Conservation (phyloP, 2,888 invertebrate genomes). For the Sesia bembeciformis region DNA sequence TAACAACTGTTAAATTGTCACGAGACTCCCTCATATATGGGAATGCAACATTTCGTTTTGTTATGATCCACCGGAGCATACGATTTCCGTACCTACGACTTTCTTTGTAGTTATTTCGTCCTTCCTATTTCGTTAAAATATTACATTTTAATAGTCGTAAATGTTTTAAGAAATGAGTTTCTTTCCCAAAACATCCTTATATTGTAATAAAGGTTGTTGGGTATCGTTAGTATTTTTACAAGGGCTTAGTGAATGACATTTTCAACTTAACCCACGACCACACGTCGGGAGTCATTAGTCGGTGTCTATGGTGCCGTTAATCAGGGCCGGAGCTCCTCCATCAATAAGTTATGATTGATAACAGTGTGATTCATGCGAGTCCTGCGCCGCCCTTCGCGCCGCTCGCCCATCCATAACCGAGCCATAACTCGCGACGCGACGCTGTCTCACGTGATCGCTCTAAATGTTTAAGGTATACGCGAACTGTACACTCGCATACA, state of each 20-base stretch:
- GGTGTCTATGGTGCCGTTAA: constrained; percentile 28
- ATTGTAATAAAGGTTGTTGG: too few relatives aligned
- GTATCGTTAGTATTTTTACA: too few relatives aligned
- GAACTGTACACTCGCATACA: constrained; percentile 1
- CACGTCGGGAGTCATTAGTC: constrained; percentile 21
- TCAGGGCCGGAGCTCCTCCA: constrained; percentile 41
- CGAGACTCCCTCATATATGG: constrained; percentile 14
- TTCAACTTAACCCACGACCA: constrained; percentile 7
- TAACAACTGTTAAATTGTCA: constrained; percentile 17
- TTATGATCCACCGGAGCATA: constrained; percentile 12
- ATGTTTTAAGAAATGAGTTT: neutral
- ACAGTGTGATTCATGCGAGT: constrained; percentile 37
- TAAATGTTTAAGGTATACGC: constrained; percentile 15
- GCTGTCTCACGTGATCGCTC: constrained; percentile 42
- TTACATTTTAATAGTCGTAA: neutral
- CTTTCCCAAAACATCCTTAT: too few relatives aligned
- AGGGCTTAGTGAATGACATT: constrained; percentile 1
- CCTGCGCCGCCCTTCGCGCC: constrained; percentile 19
- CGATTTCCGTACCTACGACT: constrained; percentile 6
- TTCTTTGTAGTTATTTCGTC: constrained; percentile 6
- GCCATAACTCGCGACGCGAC: constrained; percentile 12
- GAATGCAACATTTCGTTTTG: constrained; percentile 11
- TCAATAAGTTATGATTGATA: constrained; percentile 69
- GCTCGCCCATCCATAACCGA: constrained; percentile 42
- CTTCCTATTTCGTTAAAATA: neutral